phyloP scores from a whole-genome alignment of 1,140 invertebrate species.

The Zaprionus tsacasi region DNA sequence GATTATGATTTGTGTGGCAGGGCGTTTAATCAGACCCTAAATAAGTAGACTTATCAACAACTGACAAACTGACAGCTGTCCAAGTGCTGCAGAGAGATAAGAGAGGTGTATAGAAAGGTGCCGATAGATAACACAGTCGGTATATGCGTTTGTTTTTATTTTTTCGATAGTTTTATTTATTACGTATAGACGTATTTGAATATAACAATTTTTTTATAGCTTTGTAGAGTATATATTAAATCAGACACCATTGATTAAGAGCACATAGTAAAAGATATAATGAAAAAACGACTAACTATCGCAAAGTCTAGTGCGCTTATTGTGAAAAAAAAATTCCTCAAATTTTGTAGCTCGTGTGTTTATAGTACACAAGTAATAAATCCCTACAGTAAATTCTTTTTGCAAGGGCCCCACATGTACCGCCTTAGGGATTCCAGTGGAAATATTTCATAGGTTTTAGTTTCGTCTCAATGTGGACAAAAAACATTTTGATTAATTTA shows the following conservation, averaged over 20 bases:
- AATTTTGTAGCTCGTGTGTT: background rate
- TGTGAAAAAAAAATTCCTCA: background rate
- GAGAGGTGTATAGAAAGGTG: constrained; percentile 5
- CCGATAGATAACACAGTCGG: background rate
- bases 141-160: background rate
- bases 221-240: too few species aligned
- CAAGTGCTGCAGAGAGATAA: constrained; percentile 21
- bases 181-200: background rate
- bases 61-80: constrained; percentile 30
- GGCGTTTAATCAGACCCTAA: constrained; percentile 14
- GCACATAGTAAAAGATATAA: too few species aligned
- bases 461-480: background rate
- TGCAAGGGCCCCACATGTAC: background rate
- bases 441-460: constrained; percentile 15
- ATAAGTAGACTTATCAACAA: constrained; percentile 6
- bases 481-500: constrained; percentile 63
- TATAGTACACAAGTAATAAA: background rate
- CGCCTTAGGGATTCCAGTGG: background rate
- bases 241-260: too few species aligned
- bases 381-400: background rate
- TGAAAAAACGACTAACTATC: too few species aligned
- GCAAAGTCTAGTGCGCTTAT: too few species aligned
- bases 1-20: background rate
- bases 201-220: background rate
- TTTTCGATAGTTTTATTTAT: constrained; percentile 2